Evolutionary conservation across 2,113 vertebrate genomes (phyloP).

Genomic region (Takifugu flavidus): DNA sequence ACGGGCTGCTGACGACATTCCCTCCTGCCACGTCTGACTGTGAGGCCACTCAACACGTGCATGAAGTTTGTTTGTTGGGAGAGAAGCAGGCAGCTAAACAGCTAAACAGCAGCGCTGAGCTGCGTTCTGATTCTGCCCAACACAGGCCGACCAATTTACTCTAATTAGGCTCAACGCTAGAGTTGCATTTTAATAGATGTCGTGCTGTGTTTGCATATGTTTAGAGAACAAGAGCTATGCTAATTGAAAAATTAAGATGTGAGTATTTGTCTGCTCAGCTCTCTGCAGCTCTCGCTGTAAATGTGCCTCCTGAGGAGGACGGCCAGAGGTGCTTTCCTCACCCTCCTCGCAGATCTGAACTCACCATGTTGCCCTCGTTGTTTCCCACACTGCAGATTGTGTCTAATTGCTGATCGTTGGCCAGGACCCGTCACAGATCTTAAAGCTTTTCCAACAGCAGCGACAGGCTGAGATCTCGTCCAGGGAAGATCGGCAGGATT

Average conservation of each 20-base stretch:
- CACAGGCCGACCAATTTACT: constrained; percentile 74
- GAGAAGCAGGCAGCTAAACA: constrained; percentile 48
- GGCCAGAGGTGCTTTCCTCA: constrained; percentile 16
- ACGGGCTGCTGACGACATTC: too few relatives aligned
- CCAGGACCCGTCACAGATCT: too few relatives aligned
- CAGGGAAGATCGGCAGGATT: too few relatives aligned
- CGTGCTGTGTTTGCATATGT: constrained; percentile 80
- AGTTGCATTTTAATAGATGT: constrained; percentile 77
- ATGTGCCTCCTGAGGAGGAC: constrained; percentile 52
- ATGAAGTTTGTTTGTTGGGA: constrained; percentile 56
- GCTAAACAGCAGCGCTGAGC: constrained; percentile 53
- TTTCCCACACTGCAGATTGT: too few relatives aligned
- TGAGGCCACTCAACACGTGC: constrained; percentile 2
- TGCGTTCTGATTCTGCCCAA: constrained; percentile 68
- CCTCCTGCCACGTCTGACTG: too few relatives aligned
- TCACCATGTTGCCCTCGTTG: too few relatives aligned
- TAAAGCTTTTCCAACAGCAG: too few relatives aligned
- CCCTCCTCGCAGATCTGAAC: neutral
- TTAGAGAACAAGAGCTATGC: constrained; percentile 74
- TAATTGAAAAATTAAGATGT: constrained; percentile 83
- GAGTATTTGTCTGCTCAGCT: constrained; percentile 68
- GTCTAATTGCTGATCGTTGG: too few relatives aligned
- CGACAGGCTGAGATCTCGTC: too few relatives aligned
- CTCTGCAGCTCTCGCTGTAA: constrained; percentile 55
- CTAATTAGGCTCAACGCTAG: constrained; percentile 77